These are phyloP conservation scores for Pterostichus niger DNA, from an alignment of 2,888 invertebrate species.

Conservation along the genomic window DNA sequence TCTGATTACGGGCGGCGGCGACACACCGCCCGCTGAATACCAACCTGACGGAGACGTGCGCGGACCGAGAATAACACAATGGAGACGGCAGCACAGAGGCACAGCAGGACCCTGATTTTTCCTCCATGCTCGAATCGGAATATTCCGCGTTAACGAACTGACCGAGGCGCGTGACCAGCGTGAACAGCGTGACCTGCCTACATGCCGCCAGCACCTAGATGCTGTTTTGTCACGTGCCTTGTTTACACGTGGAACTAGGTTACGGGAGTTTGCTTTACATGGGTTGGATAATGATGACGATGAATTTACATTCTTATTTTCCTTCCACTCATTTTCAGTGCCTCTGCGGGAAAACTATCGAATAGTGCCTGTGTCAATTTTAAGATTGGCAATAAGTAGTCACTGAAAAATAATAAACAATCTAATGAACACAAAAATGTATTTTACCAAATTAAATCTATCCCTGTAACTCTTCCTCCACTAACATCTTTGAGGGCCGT, in stretches of 20 bases:
- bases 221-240: slow-evolving; percentile 18
- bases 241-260: not conserved
- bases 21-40: not conserved
- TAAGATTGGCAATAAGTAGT: too few species aligned
- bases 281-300: not conserved
- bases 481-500: too few species aligned
- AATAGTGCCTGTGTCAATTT: too few species aligned
- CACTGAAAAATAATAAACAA: too few species aligned
- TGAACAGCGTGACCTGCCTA: slow-evolving; percentile 8
- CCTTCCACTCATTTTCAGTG: too few species aligned
- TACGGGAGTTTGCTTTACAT: not conserved
- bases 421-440: too few species aligned
- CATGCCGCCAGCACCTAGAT: not conserved
- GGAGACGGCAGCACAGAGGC: too few species aligned
- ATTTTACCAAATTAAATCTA: too few species aligned
- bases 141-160: slow-evolving; percentile 50
- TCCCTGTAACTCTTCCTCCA: too few species aligned
- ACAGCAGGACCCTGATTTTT: slow-evolving; percentile 22
- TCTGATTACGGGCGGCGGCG: too few species aligned
- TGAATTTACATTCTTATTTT: too few species aligned
- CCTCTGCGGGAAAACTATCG: too few species aligned
- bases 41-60: not conserved
- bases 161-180: slow-evolving; percentile 14
- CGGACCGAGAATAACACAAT: not conserved
- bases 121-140: slow-evolving; percentile 8